phyloP scores from a whole-genome alignment of 2,888 invertebrate genomes.

The Euphydryas editha region DNA sequence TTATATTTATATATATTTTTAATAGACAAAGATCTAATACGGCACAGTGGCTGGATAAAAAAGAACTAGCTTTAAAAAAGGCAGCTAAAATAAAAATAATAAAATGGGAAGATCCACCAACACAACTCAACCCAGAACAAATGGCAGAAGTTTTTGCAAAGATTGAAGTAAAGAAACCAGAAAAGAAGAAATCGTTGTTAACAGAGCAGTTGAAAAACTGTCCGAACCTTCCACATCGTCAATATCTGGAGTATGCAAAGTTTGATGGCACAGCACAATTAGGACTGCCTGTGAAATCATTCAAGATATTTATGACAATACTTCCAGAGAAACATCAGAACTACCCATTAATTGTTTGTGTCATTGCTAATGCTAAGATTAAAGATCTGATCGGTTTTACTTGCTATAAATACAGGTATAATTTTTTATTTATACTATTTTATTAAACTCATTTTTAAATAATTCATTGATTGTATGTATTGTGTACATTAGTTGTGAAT shows the following conservation, averaged over 20 bases:
- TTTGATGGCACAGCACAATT: constrained; percentile 95
- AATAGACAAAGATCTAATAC: constrained; percentile 91
- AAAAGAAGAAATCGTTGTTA: constrained; percentile 85
- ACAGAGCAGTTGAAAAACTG: constrained; percentile 90
- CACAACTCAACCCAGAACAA: constrained; percentile 81
- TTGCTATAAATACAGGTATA: constrained; percentile 91
- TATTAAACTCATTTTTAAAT: not conserved
- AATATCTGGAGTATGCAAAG: constrained; percentile 94
- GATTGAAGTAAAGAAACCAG: constrained; percentile 61
- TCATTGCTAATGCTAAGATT: constrained; percentile 93
- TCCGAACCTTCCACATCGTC: constrained; percentile 91
- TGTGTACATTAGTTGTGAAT: too few species aligned
- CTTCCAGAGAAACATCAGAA: constrained; percentile 90
- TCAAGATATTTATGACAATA: constrained; percentile 96
- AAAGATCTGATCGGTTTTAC: constrained; percentile 96
- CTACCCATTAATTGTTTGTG: constrained; percentile 92
- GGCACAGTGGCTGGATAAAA: constrained; percentile 93
- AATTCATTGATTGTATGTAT: too few species aligned
- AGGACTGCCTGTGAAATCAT: constrained; percentile 90
- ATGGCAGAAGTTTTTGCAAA: constrained; percentile 84
- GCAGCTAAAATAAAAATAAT: constrained; percentile 90
- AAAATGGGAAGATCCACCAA: constrained; percentile 86
- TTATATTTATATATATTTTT: constrained; percentile 50
- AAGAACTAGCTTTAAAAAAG: constrained; percentile 93
- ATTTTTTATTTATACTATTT: constrained; percentile 16